Evolutionary conservation across 2,888 invertebrate species (phyloP), one percentile per base, ranked within the genome.

Genomic region (Lycophotia porphyrea): DNA sequence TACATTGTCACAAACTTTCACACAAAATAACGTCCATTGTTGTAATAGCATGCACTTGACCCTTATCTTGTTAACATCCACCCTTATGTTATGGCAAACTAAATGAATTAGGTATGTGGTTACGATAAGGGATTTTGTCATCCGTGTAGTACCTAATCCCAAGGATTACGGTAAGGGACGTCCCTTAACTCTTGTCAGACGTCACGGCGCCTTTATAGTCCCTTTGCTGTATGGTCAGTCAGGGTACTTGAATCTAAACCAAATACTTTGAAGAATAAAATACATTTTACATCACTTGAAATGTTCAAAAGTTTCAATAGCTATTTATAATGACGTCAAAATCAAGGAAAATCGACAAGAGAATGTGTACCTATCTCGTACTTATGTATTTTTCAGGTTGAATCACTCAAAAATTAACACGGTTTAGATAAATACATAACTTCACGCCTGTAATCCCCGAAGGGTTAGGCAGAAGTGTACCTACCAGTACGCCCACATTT

Each of bases 71-170:
- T 47, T 27, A 18, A 36, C 15, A 36, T 13, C 18, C 13, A 36
- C 5, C 36, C 27, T 31, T 24, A 47, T n/a, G n/a, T 31, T 27
- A 73, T 2, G 9, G 18, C 8, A 47, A n/a, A 24, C 39, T 49
- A 49, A n/a, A 60, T 73, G 27, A 72, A 47, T n/a, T 5, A 36
- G 5, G 5, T 13, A 73, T 13, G 24, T 39, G 47, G 11, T 49
- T 27, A 31, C n/a, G 27, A 13, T 31, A 60, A 13, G 21, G 61
- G 60, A 34, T 74, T 61, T 74, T 74, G n/a, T 34, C 21, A 39
- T 49, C 31, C 15, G 31, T n/a, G 31, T 49, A 36, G 9, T n/a
- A n/a, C n/a, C n/a, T n/a, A 44, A 71, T 73, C 72, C 24, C 49
- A n/a, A 18, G n/a, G 34, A 74, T 74, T 74, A 49, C 11, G 15